phyloP scores from a whole-genome alignment of 2,113 vertebrate genomes.

The Ceyx margarethae region DNA sequence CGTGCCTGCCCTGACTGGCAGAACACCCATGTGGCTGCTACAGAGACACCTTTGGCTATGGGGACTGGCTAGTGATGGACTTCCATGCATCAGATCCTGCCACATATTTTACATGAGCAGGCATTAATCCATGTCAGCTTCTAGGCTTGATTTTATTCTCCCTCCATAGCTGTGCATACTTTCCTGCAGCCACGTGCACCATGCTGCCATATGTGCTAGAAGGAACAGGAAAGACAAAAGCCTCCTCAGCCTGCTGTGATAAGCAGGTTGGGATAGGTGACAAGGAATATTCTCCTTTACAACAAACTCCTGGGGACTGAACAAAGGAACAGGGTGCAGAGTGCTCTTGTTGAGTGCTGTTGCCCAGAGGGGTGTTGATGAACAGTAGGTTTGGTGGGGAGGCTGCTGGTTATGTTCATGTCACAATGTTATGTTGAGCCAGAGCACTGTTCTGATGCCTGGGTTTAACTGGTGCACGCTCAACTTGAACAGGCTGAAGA shows the following conservation, averaged over 20 bases:
- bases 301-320: neutral
- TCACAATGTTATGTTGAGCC: neutral
- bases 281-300: neutral
- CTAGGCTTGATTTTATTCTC: neutral
- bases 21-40: neutral
- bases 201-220: rapidly evolving
- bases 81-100: neutral
- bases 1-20: neutral
- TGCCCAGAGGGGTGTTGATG: rapidly evolving
- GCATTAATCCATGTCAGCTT: neutral
- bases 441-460: neutral
- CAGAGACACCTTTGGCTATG: rapidly evolving
- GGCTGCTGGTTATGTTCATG: rapidly evolving
- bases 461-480: neutral
- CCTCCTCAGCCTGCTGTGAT: neutral
- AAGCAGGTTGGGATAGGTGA: neutral
- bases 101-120: neutral
- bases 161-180: neutral
- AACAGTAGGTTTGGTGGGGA: neutral
- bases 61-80: neutral
- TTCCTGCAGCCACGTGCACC: too few relatives aligned
- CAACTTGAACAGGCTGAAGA: neutral
- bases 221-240: neutral
- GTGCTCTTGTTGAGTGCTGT: neutral
- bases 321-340: neutral